Base-by-base conservation (phyloP, 2,797 vertebrate genomes). In the Brachymystax lenok region DNA sequence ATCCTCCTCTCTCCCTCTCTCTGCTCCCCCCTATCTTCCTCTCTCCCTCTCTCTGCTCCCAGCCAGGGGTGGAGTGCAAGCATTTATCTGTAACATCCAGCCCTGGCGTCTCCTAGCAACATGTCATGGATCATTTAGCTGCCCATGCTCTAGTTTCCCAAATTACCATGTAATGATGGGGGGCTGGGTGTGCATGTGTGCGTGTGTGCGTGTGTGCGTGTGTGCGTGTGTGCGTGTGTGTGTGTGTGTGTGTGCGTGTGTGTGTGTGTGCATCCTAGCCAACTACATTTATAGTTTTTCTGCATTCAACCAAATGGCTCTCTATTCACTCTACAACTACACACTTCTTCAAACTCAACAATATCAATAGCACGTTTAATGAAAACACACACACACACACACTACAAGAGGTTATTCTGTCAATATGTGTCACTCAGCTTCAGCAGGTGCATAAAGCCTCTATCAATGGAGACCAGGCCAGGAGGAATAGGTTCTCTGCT, bases 81-180 rank as follows among this genome's bases (percentile, higher is more conserved):
- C 90, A 89, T 93, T 98, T 98, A 98, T 99, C 97, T 95, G 95
- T 86, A 93, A 74, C 91, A 95, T 93, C 96, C 97, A 98, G 96
- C 92, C 94, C 74, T 27, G 3, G 30, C 72, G 97, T 99, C 96
- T 96, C 98, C 84, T 97, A 96, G 98, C 98, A 99, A 99, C 97
- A 85, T 88, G 86, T 84, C 90, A 91, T 12, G 84, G 92, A 93
- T 90, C 92, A 93, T 93, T 93, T 89, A 89, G 89, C 91, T 88
- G 87, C 87, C 87, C 83, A 89, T 91, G 85, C 82, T 91, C 78
- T 79, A 79, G 79, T 80, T 82, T 81, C 80, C 87, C 83, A 68
- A 82, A 75, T 86, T 77, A 72, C 77, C 75, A 73, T 80, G 78
- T 81, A 86, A 84, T 73, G 59, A 56, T 27, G 64, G 35, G 51